Conservation (phyloP, 2,797 vertebrate genomes). For the Halcyon smyrnensis region DNA sequence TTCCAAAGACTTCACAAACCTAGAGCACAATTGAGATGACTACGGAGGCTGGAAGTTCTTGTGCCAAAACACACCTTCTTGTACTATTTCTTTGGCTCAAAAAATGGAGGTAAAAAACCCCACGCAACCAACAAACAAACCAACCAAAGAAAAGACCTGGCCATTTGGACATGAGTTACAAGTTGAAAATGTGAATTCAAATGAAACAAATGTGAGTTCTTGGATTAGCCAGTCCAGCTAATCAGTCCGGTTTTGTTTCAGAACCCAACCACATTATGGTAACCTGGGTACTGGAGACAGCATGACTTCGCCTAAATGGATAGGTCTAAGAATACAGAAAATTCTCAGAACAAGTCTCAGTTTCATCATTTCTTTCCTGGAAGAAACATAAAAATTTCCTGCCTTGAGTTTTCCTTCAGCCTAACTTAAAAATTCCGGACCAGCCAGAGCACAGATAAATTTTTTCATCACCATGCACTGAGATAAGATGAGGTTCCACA, state of each 20-base stretch:
- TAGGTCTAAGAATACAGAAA: rapidly evolving
- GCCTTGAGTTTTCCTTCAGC: not conserved
- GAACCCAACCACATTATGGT: rapidly evolving
- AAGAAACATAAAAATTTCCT: not conserved
- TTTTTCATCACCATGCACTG: not conserved
- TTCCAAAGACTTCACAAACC: not conserved
- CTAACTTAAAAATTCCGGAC: not conserved
- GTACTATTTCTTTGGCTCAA: not conserved
- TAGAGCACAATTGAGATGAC: not conserved
- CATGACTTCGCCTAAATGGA: rapidly evolving
- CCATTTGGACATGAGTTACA: not conserved
- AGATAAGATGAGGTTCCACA: not conserved
- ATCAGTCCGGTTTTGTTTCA: not conserved
- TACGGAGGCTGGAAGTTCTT: not conserved
- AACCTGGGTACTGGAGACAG: not conserved
- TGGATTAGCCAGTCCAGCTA: not conserved
- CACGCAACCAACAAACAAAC: not conserved
- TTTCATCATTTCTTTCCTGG: not conserved
- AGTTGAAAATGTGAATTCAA: not conserved
- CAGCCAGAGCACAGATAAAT: not conserved
- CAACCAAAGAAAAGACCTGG: not conserved
- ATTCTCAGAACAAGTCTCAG: not conserved
- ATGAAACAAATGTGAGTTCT: not conserved
- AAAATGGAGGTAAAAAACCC: not conserved
- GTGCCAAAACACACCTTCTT: not conserved